Conservation (phyloP, 1,140 invertebrate species). For the Monomorium pharaonis region DNA sequence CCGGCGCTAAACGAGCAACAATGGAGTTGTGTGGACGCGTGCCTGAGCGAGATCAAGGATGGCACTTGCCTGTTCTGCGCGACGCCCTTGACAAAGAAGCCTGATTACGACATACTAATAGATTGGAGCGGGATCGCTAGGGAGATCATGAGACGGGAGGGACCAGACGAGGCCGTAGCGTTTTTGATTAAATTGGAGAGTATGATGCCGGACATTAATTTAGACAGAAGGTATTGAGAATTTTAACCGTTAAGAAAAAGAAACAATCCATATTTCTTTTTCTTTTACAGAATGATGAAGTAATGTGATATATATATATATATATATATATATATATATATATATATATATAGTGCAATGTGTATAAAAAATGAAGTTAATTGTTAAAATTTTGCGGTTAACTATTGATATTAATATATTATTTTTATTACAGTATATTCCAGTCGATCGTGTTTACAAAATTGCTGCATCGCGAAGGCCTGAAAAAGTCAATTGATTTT, state of each 20-base stretch:
- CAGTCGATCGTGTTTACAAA: slow-evolving; percentile 82
- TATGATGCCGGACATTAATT: slow-evolving; percentile 71
- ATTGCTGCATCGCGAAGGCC: slow-evolving; percentile 79
- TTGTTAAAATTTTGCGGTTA: background rate
- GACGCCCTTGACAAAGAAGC: slow-evolving; percentile 51
- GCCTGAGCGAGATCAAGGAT: slow-evolving; percentile 70
- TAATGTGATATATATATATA: background rate
- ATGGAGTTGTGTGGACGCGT: slow-evolving; percentile 72
- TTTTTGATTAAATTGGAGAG: slow-evolving; percentile 77
- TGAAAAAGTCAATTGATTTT: slow-evolving; percentile 77
- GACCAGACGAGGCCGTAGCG: slow-evolving; percentile 74
- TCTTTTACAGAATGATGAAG: background rate
- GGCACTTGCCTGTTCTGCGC: slow-evolving; percentile 79
- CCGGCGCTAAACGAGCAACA: slow-evolving; percentile 71
- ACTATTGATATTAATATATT: slow-evolving; percentile 10
- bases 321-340: background rate
- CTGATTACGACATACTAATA: slow-evolving; percentile 64
- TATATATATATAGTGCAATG: too few relatives aligned
- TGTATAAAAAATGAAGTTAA: slow-evolving; percentile 6
- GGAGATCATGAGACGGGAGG: slow-evolving; percentile 77
- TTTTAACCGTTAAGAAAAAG: background rate
- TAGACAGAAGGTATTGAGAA: slow-evolving; percentile 77
- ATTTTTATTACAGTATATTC: slow-evolving; percentile 78
- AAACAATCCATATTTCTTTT: background rate
- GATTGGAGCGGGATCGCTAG: slow-evolving; percentile 78